Percentiles rank a stretch among this genome's conserved stretches.
phyloP scores from a whole-genome alignment of 2,888 invertebrate genomes.

The Encarsia formosa region DNA sequence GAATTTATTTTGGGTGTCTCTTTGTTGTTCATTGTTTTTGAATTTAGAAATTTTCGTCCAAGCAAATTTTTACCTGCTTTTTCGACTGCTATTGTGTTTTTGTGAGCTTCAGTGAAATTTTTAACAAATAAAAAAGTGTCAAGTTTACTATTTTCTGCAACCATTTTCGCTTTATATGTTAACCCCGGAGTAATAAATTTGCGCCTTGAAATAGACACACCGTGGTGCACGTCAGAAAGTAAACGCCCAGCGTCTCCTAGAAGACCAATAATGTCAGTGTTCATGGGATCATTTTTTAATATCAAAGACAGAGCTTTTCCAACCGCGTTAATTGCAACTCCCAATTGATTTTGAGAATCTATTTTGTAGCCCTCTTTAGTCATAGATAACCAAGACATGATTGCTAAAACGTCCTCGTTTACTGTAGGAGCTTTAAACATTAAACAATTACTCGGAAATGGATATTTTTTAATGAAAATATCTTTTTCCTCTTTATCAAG shows the following conservation, averaged over 20 bases:
- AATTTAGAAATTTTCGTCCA: background rate
- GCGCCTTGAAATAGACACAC: background rate
- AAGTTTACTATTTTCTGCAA: background rate
- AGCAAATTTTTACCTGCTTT: background rate
- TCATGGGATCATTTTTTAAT: background rate
- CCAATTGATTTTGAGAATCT: background rate
- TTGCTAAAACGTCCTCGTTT: background rate
- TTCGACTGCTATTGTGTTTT: background rate
- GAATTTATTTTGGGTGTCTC: too few species aligned
- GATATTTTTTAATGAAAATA: background rate
- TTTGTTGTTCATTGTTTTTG: too few species aligned
- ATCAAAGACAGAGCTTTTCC: background rate
- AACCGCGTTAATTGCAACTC: background rate
- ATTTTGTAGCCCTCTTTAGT: background rate
- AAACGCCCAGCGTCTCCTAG: background rate
- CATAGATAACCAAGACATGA: background rate
- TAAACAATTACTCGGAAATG: background rate
- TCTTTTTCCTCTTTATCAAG: background rate
- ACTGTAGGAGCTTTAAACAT: background rate
- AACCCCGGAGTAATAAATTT: background rate
- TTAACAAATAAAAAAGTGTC: background rate
- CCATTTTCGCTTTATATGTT: background rate
- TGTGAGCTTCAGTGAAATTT: background rate
- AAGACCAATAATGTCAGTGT: background rate
- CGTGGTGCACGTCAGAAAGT: background rate